Base-by-base conservation (phyloP, 2,797 vertebrate genomes). In the Sus cebifrons region DNA sequence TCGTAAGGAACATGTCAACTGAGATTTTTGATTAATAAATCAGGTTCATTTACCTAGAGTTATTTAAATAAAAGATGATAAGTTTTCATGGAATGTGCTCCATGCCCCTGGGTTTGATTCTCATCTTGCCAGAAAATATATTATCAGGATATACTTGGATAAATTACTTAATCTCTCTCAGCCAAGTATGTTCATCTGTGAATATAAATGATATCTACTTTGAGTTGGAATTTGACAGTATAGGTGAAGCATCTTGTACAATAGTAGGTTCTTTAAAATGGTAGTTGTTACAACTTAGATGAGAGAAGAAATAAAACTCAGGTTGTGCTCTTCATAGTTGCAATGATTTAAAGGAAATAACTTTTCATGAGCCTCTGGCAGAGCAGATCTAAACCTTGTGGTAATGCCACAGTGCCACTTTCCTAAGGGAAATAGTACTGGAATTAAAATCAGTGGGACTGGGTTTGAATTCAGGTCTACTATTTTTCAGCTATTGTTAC, bases 51-150 rank as follows among this genome's bases (percentile, higher is more conserved):
- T 71, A 70, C 29, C 2, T 92, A 67, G 25, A 84, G 6, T 11
- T 91, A 78, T 83, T 90, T 96, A 73, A 58, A 65, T 96, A 64
- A 95, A 92, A 60, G 67, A 20, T 17, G 54, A 49, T 29, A 75
- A 40, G 21, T 36, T 71, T 75, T 74, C 75, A 23, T 68, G 29
- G 65, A 73, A 75, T 74, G 56, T 94, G 6, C 27, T 84, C 82
- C 17, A 1, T 40, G 36, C 17, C 60, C 4, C 20, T 94, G 56
- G 8, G 2, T 88, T 75, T 86, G 18, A 89, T 81, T 78, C 36
- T 10, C 29, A 75, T 77, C 23, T 81, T 87, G 13, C 64, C 49
- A 92, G 36, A 89, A 27, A 75, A 81, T 89, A 85, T 88, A 60
- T 67, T 74, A 60, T 56, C 27, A 87, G 18, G 7, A 44, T 92